Evolutionary conservation across 2,888 invertebrate species (phyloP), one percentile per base, ranked within the genome.

Genomic region (Chrysomela aeneicollis): DNA sequence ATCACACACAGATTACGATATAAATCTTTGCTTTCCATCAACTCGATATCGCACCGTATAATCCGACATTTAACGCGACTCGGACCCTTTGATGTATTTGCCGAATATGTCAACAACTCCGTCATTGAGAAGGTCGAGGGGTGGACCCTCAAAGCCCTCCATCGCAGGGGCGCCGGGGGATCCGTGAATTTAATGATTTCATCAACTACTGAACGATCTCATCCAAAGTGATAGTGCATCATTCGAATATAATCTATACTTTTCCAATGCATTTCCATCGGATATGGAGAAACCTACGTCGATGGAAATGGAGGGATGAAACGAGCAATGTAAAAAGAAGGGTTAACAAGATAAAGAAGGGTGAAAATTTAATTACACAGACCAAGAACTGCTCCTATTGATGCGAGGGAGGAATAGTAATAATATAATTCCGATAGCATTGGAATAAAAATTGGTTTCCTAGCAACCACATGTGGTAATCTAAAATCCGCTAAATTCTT

Each of bases 51-150:
- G 59, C 68, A 57, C 61, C 52, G 60, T 53, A 55, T 60, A 62
- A 62, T 59, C 64, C 58, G 60, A 65, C 62, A 60, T 65, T 61
- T 63, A 60, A 65, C 64, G 62, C 65, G 64, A 64, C 53, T 50
- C 53, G 55, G 58, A 35, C 62, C 53, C 60, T 54, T 68, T 62
- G 68, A 65, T 68, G 15, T 35, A 64, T 67, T 59, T 59, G 64
- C 64, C 64, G 52, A 66, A 66, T 63, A 62, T 62, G 64, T 65
- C 64, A 65, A 68, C 68, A 65, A 65, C 59, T 63, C 53, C 47
- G 51, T 42, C n/a, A 42, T 42, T 15, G 3, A 15, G 42, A n/a
- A 60, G 51, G 62, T 26, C 26, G 26, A 26, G 26, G 26, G 26
- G 4, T 6, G 26, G 26, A 26, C 26, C 4, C 3, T 26, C 26